Evolutionary conservation across 2,888 invertebrate genomes (phyloP).

Genomic region (Rhopalosiphum nymphaeae): DNA sequence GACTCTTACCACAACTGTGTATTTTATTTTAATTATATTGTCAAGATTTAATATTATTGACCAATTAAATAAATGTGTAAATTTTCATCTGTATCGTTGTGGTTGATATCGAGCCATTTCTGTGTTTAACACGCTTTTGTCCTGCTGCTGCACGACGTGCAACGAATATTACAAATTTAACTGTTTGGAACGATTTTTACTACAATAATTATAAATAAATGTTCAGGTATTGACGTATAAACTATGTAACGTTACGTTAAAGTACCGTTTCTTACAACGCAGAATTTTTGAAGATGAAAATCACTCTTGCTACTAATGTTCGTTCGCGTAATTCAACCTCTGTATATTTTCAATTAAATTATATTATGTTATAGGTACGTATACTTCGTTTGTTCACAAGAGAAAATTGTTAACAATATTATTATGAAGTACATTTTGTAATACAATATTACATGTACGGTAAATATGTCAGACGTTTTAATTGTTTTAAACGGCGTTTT

Average conservation of each 20-base stretch:
- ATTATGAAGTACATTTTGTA: background rate
- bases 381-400: background rate
- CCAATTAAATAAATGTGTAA: background rate
- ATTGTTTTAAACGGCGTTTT: conserved; percentile 22
- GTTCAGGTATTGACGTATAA: too few species aligned
- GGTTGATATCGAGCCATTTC: background rate
- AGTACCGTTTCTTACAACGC: background rate
- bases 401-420: background rate
- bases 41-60: background rate
- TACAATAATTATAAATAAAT: background rate
- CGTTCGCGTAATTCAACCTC: background rate
- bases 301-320: background rate
- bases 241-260: background rate
- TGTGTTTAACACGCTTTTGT: background rate
- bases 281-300: background rate
- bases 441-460: background rate
- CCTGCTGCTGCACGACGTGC: background rate
- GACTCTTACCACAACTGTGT: background rate
- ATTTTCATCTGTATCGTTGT: background rate
- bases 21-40: background rate
- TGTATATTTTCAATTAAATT: background rate
- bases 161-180: background rate
- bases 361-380: background rate
- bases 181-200: background rate
- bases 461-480: background rate